These are phyloP conservation scores for Azorinus chamasolen DNA, from an alignment of 2,888 invertebrate species.

Conservation along the genomic window DNA sequence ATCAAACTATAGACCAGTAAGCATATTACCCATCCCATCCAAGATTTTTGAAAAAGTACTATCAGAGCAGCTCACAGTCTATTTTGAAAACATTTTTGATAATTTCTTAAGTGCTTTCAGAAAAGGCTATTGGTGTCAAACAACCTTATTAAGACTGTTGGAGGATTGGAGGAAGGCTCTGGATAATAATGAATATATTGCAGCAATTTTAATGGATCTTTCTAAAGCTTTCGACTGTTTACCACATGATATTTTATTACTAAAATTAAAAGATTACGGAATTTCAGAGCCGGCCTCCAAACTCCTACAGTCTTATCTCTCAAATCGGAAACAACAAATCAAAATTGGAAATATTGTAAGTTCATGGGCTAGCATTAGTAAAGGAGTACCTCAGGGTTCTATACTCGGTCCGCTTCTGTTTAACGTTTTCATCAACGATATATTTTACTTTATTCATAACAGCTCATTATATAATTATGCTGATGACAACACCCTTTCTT, in stretches of 20 bases:
- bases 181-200: no score
- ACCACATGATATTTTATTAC: background rate
- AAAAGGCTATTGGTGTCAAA: no score
- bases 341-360: constrained; percentile 34
- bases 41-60: no score
- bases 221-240: constrained; percentile 16
- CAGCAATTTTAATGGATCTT: constrained; percentile 15
- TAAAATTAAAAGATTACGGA: constrained; percentile 14
- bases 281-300: background rate
- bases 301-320: constrained; percentile 15
- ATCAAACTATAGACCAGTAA: no score
- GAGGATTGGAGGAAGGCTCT: background rate
- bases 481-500: constrained; percentile 42
- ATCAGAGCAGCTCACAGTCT: no score
- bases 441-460: no score
- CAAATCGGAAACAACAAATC: constrained; percentile 27
- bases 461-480: constrained; percentile 51
- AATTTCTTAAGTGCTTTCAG: no score
- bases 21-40: no score
- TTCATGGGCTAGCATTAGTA: constrained; percentile 15
- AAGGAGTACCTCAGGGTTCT: constrained; percentile 32
- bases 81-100: no score
- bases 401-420: constrained; percentile 24
- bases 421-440: no score
- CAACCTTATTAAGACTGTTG: no score